Base-by-base conservation (phyloP, 1,140 invertebrate species). In the Psix sp. region DNA sequence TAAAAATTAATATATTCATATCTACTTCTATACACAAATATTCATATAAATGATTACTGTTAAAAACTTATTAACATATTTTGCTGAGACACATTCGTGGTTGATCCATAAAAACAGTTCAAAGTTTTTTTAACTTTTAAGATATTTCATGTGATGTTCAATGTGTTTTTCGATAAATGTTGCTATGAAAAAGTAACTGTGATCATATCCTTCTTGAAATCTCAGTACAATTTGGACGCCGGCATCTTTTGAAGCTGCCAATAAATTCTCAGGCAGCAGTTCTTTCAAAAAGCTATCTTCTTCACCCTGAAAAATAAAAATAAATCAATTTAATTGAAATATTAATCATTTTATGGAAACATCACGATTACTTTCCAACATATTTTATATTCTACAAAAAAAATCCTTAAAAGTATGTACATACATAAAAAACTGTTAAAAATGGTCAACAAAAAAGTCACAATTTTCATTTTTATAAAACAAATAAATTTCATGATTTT, bases 101-200 rank as follows among this genome's bases (percentile, higher is more conserved):
- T 20, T 43, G 6, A 21, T 2, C 1, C n/a, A 43, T 46, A 14
- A 10, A 15, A 9, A 1, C 4, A 24, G 3, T 15, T 31, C 10
- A 5, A 29, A 7, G 3, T 9, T 21, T 39, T 14, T 46, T 80
- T 78, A 86, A 76, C 73, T 80, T 71, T 90, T 90, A 1, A 94
- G 88, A 80, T 92, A 89, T 81, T 92, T 93, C 9, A 92, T 90
- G 88, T 98, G 96, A 86, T 96, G 94, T 73, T 91, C 91, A 70
- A 99, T 91, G 86, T 99, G 98, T 80, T 99, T 96, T 38, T 91
- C 94, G 35, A 99, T 94, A 83, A 96, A 99, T 0, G 95, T 93
- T 2, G 95, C 88, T 73, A 99, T 95, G 80, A 98, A 99, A 81
- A 92, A 99, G 79, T 99, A 99, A 43, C 95, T 94, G 84, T 99